Evolutionary conservation across 2,113 vertebrate species (phyloP).

Genomic region (Ictidomys tridecemlineatus): DNA sequence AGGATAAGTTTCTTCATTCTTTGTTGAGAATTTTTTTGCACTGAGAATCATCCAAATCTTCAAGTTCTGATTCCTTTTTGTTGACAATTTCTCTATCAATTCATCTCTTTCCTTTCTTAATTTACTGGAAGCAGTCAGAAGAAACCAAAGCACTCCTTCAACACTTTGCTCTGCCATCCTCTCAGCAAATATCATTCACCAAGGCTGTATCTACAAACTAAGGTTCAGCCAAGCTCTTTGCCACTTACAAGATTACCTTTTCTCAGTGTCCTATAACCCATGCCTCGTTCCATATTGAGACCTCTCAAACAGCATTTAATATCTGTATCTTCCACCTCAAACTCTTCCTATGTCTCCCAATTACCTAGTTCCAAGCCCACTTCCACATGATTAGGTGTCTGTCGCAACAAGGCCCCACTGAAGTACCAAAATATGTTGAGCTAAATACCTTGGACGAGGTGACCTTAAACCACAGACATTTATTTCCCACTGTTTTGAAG

Average conservation of each 20-base stretch:
- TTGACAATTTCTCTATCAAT: neutral
- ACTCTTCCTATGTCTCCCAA: neutral
- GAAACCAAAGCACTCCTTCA: neutral
- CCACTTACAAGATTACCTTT: neutral
- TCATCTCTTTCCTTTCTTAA: neutral
- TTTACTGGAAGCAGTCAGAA: neutral
- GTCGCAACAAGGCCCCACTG: too few relatives aligned
- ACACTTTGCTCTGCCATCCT: neutral
- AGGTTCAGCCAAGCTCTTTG: neutral
- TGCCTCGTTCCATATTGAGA: neutral
- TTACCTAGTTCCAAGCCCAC: neutral
- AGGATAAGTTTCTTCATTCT: neutral
- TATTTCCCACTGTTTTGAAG: neutral
- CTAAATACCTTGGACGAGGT: neutral
- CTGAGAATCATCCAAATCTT: neutral
- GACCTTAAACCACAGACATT: too few relatives aligned
- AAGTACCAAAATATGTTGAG: neutral
- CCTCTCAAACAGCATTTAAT: neutral
- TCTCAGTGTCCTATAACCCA: neutral
- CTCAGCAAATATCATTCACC: neutral
- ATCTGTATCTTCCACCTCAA: neutral
- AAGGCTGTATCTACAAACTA: neutral
- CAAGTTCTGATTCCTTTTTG: neutral
- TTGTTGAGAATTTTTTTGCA: too few relatives aligned
- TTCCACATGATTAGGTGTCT: neutral